These are phyloP conservation scores for Alexandromys fortis DNA, from an alignment of 2,113 vertebrate species.

Conservation along the genomic window DNA sequence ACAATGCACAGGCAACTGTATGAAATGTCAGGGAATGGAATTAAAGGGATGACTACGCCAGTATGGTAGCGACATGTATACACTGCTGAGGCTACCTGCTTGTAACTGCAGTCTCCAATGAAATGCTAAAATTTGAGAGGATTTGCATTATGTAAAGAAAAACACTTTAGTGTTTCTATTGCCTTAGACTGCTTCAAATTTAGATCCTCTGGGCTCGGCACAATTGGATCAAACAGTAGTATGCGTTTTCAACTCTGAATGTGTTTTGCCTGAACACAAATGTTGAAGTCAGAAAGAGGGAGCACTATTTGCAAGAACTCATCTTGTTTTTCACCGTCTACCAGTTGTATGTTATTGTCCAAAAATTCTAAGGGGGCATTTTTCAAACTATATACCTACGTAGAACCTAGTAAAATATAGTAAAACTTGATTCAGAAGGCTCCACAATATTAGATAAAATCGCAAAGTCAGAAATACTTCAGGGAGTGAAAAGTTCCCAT, in stretches of 20 bases:
- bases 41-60: neutral
- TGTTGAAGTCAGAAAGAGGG: neutral
- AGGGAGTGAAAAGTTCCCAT: neutral
- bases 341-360: neutral
- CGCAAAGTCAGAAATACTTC: neutral
- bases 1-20: neutral
- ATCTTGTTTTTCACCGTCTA: neutral
- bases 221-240: neutral
- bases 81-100: neutral
- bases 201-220: neutral
- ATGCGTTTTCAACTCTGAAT: neutral
- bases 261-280: neutral
- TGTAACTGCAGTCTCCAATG: neutral
- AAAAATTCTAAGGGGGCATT: constrained; percentile 6
- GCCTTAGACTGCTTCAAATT: neutral
- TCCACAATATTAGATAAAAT: neutral
- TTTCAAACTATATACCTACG: neutral
- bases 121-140: constrained; percentile 18
- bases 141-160: neutral
- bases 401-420: neutral
- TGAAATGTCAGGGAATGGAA: neutral
- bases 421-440: neutral
- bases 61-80: neutral
- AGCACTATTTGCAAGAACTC: neutral
- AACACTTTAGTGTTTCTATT: neutral